Evolutionary conservation across 2,888 invertebrate species (phyloP), one percentile per base, ranked within the genome.

Genomic region (Philereme vetulata): DNA sequence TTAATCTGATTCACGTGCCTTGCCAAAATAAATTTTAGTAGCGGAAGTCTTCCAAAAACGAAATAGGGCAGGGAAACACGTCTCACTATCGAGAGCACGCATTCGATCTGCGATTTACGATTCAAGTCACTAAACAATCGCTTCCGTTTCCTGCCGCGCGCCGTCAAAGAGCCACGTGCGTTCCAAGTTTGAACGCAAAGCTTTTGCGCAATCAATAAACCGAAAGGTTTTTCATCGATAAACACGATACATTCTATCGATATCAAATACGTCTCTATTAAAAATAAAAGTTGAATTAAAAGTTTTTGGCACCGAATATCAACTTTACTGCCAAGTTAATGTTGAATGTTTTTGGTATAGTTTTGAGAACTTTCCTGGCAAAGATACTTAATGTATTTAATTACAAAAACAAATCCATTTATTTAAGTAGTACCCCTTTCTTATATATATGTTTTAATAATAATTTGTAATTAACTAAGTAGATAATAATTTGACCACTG

Each of bases 141-240:
- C 81, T 86, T 90, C 90, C 90, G 89, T 84, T 91, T 90, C 90
- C 90, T 80, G 81, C 76, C 72, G 71, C 65, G 62, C 68, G 75
- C 63, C 60, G 66, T 64, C 70, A 62, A 74, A 64, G 67, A 51
- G 40, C 76, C 82, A 84, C 84, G 86, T 86, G 86, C 83, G 80
- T 64, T 68, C 61, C 60, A 63, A 60, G 56, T 64, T 63, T 62
- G 44, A 62, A 58, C 48, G 35, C 40, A 34, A 40, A 58, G 60
- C 56, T 63, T 65, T 58, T 60, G 58, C 51, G 54, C 48, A 58
- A 48, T 55, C 52, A 9, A 9, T 51, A 10, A 33, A 38, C 7
- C 38, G 32, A 6, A 21, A 44, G 42, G 46, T 53, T 45, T 44
- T 46, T 33, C 21, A 42, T 45, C 11, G 48, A 47, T 51, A 35